phyloP scores from a whole-genome alignment of 2,797 vertebrate species.

The Syndactyla subalaris region DNA sequence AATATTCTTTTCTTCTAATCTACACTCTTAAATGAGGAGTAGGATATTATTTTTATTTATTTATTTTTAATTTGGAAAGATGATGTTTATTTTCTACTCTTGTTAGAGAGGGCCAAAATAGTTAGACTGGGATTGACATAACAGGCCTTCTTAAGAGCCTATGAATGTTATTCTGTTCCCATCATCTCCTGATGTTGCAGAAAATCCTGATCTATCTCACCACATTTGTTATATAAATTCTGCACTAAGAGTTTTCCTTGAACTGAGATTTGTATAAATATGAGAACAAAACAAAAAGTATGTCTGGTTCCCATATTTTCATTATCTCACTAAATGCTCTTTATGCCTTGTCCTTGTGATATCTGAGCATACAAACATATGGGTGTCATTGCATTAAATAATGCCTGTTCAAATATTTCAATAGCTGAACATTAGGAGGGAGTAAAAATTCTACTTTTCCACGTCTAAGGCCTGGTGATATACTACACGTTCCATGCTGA shows the following conservation, averaged over 20 bases:
- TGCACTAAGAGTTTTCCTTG: background rate
- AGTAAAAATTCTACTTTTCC: background rate
- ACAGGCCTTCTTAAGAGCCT: background rate
- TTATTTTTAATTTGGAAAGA: background rate
- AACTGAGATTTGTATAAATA: background rate
- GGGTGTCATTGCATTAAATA: background rate
- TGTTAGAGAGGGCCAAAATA: background rate
- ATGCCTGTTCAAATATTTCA: background rate
- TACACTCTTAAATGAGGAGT: background rate
- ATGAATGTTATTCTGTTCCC: background rate
- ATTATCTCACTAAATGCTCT: background rate
- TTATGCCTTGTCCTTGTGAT: background rate
- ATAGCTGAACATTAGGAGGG: background rate
- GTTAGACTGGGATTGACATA: background rate
- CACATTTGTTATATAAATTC: background rate
- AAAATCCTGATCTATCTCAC: background rate
- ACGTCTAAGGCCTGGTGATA: background rate
- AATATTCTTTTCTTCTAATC: background rate
- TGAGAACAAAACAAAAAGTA: background rate
- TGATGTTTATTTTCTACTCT: background rate
- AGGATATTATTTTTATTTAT: background rate
- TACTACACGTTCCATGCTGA: background rate
- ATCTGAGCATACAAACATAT: background rate
- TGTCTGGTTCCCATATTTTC: background rate
- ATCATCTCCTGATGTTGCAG: background rate